Conservation (phyloP, 2,113 vertebrate species). For the Archocentrus centrarchus region DNA sequence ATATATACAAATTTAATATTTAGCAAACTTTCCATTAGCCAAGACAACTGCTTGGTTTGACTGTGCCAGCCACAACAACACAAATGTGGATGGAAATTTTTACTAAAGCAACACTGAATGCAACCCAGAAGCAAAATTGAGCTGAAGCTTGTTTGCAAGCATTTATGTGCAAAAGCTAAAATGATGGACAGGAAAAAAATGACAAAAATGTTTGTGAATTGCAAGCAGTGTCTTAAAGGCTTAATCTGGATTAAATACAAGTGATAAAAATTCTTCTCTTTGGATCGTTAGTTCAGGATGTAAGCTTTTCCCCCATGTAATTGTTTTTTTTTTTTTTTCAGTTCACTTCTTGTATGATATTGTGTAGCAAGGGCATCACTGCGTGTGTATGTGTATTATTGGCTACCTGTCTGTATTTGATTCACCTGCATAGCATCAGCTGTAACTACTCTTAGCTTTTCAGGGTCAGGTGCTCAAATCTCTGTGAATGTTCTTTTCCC, state of each 20-base stretch:
- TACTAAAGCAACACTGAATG: background rate
- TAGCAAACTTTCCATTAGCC: background rate
- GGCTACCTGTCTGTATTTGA: background rate
- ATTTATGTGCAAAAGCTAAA: no score
- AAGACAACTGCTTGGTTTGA: background rate
- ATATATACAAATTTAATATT: background rate
- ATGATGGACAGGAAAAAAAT: no score
- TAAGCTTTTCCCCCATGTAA: background rate
- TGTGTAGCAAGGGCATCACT: background rate
- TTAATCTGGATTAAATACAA: background rate
- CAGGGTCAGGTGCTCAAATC: background rate
- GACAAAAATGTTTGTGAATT: no score
- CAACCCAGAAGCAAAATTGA: no score
- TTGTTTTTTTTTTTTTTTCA: background rate
- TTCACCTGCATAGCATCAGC: background rate
- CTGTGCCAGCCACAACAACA: accelerated
- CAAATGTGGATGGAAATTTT: background rate
- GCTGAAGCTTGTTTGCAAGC: no score
- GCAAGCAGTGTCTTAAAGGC: no score
- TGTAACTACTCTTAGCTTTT: background rate
- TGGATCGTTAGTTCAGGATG: background rate
- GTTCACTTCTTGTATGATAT: background rate
- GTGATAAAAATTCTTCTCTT: background rate
- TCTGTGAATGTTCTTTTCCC: background rate
- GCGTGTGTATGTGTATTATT: background rate